phyloP scores from a whole-genome alignment of 1,140 invertebrate genomes.

The Neodiprion lecontei region DNA sequence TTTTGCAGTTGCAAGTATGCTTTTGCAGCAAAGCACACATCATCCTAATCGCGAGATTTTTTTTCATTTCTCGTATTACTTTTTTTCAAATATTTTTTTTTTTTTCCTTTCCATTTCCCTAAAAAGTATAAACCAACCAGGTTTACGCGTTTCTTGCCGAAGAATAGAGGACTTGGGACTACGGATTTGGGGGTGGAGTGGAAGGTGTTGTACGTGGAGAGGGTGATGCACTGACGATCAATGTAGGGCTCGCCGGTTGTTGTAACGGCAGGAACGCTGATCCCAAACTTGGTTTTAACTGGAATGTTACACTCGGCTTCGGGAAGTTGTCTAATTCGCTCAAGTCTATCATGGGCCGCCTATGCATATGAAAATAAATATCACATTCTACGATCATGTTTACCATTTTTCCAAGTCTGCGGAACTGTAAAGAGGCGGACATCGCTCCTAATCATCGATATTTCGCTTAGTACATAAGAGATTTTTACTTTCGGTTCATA shows the following conservation, averaged over 20 bases:
- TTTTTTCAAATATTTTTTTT: conserved; percentile 8
- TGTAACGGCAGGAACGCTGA: conserved; percentile 83
- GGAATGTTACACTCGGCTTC: conserved; percentile 76
- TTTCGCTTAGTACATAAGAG: too few species aligned
- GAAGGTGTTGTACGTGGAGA: conserved; percentile 56
- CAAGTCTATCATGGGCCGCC: conserved; percentile 63
- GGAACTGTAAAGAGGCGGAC: too few species aligned
- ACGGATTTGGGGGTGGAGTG: conserved; percentile 63
- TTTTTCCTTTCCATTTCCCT: neutral
- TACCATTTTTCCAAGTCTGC: too few species aligned
- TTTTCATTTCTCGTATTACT: neutral
- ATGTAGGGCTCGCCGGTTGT: conserved; percentile 60
- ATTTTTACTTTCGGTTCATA: too few species aligned
- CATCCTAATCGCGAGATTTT: conserved; percentile 38
- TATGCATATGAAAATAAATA: conserved; percentile 29
- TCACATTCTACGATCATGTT: too few species aligned
- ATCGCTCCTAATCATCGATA: too few species aligned
- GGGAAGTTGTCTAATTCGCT: conserved; percentile 59
- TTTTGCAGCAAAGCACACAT: conserved; percentile 30
- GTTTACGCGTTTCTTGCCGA: conserved; percentile 43
- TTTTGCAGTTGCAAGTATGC: conserved; percentile 22
- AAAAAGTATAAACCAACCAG: conserved; percentile 41
- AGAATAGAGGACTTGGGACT: conserved; percentile 45
- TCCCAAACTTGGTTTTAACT: conserved; percentile 79
- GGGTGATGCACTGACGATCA: conserved; percentile 46